These are phyloP conservation scores for Hyposoter dolosus DNA, from an alignment of 2,888 invertebrate genomes.

Conservation along the genomic window DNA sequence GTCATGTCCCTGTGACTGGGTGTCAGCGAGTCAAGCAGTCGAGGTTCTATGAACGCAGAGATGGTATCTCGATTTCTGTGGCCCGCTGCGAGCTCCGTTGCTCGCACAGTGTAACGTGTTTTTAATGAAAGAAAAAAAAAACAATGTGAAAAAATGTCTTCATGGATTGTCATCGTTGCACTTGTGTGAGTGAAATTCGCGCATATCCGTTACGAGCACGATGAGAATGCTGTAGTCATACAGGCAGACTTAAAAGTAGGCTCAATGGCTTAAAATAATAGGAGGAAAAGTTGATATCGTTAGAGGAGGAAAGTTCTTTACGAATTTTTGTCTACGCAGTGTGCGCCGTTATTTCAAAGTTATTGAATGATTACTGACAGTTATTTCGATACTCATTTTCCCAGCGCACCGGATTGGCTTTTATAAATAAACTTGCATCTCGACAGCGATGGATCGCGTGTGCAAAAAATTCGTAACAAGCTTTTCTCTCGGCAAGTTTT, in stretches of 20 bases:
- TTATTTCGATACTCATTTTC: neutral
- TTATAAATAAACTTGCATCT: neutral
- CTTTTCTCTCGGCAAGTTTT: neutral
- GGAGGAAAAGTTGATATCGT: neutral
- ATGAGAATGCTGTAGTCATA: conserved; percentile 11
- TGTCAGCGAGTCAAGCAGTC: conserved; percentile 25
- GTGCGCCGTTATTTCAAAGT: neutral
- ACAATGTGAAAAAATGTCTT: conserved; percentile 28
- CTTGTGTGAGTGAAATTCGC: conserved; percentile 67
- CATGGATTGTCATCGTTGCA: conserved; percentile 3
- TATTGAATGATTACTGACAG: neutral
- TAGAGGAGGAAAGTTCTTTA: neutral
- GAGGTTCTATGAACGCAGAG: conserved; percentile 44
- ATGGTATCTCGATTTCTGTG: conserved; percentile 57
- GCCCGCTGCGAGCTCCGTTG: conserved; percentile 38
- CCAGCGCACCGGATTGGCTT: neutral
- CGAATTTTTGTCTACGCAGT: neutral
- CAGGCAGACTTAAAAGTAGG: neutral
- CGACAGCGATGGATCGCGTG: neutral
- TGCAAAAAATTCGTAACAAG: neutral
- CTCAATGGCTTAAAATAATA: neutral
- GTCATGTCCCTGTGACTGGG: conserved; percentile 14
- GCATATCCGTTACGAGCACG: conserved; percentile 74
- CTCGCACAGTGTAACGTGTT: conserved; percentile 6
- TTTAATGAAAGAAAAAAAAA: conserved; percentile 12